These are phyloP conservation scores for Haliclona indistincta DNA, from an alignment of 37 sponge, comb jelly and placozoan species.

Conservation along the genomic window DNA sequence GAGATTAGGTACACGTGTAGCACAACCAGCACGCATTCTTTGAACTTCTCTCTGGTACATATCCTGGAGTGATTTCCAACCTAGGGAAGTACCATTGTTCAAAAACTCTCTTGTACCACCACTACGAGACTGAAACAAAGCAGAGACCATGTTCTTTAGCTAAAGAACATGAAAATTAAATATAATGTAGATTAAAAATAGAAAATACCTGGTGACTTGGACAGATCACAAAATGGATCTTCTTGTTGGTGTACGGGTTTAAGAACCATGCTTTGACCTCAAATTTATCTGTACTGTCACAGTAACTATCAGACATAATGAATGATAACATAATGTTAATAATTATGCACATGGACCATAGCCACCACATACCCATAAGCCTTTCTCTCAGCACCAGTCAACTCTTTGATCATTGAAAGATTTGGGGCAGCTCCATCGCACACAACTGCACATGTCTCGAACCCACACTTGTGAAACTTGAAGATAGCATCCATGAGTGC, in stretches of 20 bases:
- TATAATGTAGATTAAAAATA: not conserved
- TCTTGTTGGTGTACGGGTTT: not conserved
- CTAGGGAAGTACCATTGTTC: not conserved
- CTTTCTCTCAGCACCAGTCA: not conserved
- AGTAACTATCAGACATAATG: too few relatives aligned
- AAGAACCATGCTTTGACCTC: not conserved
- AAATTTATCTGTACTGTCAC: not conserved
- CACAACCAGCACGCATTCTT: not conserved
- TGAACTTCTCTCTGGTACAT: not conserved
- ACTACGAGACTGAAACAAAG: not conserved
- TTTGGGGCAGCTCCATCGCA: constrained; percentile 25
- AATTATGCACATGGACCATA: too few relatives aligned
- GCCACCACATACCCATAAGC: constrained; percentile 7
- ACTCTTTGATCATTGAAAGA: constrained; percentile 12
- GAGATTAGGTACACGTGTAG: not conserved
- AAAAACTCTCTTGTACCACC: constrained; percentile 8
- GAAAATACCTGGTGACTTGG: constrained; percentile 20
- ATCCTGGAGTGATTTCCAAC: constrained; percentile 9
- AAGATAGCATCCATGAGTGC: not conserved
- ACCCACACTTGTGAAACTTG: constrained; percentile 4
- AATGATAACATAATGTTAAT: too few relatives aligned
- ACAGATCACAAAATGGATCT: constrained; percentile 29
- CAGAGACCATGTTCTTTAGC: constrained; percentile 32
- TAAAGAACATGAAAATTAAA: not conserved
- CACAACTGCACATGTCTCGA: constrained; percentile 1